phyloP scores from a whole-genome alignment of 2,888 invertebrate species.

The Labia minor region DNA sequence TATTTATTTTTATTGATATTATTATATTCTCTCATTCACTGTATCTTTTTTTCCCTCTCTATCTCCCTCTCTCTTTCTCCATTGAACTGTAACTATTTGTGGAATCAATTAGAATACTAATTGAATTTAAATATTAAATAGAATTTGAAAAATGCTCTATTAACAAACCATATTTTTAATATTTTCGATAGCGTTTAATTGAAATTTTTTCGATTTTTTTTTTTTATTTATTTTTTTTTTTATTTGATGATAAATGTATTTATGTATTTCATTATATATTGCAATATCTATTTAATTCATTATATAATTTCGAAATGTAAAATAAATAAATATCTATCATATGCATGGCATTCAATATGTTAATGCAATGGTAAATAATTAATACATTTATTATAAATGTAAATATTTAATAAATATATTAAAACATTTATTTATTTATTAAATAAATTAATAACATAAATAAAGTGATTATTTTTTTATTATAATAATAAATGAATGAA shows the following conservation, averaged over 20 bases:
- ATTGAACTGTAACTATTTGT: too few relatives aligned
- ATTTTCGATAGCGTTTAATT: not conserved
- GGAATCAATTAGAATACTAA: too few relatives aligned
- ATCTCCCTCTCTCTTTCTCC: too few relatives aligned
- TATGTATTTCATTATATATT: not conserved
- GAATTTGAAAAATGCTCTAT: too few relatives aligned
- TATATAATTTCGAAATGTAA: constrained; percentile 4
- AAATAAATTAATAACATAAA: constrained; percentile 4
- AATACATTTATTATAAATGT: constrained; percentile 6
- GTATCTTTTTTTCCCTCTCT: too few relatives aligned
- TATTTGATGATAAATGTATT: too few relatives aligned
- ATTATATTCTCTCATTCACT: too few relatives aligned
- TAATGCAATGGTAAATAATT: constrained; percentile 5
- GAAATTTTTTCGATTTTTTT: not conserved
- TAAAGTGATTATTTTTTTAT: not conserved
- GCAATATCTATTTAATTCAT: constrained; percentile 5
- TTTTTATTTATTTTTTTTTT: not conserved
- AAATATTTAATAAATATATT: constrained; percentile 13
- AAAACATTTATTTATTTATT: constrained; percentile 13
- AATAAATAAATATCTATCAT: not conserved
- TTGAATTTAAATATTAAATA: too few relatives aligned
- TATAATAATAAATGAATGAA: not conserved
- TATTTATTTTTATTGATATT: too few relatives aligned
- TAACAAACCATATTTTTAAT: not conserved
- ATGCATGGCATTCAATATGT: not conserved